Conservation (phyloP, 1,140 invertebrate species). For the Nasonia longicornis region DNA sequence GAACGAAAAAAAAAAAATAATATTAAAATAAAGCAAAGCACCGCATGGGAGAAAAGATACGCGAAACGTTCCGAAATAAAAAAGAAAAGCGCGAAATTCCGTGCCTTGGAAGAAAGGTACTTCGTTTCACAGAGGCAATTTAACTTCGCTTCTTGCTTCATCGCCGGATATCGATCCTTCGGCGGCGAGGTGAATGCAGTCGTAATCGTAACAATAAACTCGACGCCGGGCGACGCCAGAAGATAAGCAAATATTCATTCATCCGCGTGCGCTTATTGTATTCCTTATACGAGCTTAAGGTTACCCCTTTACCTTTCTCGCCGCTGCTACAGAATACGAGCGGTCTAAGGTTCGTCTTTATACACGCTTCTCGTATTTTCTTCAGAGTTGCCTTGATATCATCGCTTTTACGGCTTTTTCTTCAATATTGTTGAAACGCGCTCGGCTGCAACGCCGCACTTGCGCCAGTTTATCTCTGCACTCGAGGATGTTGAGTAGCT, state of each 20-base stretch:
- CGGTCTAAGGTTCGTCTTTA: slow-evolving; percentile 6
- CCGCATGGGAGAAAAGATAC: not conserved
- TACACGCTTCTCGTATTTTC: slow-evolving; percentile 31
- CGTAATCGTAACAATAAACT: slow-evolving; percentile 35
- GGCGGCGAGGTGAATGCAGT: slow-evolving; percentile 2
- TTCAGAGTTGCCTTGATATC: slow-evolving; percentile 19
- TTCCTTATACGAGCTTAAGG: slow-evolving; percentile 15
- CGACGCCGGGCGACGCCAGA: not conserved
- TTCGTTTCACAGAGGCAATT: slow-evolving; percentile 19
- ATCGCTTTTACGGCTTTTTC: not conserved
- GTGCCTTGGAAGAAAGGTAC: not conserved
- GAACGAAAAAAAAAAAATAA: too few relatives aligned
- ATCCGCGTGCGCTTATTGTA: slow-evolving; percentile 29
- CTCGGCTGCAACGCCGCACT: not conserved
- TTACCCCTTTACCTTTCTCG: not conserved
- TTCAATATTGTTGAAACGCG: not conserved
- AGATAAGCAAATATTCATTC: slow-evolving; percentile 43
- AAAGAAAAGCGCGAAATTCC: not conserved
- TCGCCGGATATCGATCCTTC: slow-evolving; percentile 25
- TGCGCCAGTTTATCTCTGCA: not conserved
- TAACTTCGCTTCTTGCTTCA: slow-evolving; percentile 12
- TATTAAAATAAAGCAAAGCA: too few relatives aligned
- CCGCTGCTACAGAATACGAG: not conserved
- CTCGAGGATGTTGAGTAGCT: not conserved
- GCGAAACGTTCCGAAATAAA: not conserved